Evolutionary conservation across 2,797 vertebrate genomes (phyloP), one percentile per base, ranked within the genome.

Genomic region (Antennarius maculatus): DNA sequence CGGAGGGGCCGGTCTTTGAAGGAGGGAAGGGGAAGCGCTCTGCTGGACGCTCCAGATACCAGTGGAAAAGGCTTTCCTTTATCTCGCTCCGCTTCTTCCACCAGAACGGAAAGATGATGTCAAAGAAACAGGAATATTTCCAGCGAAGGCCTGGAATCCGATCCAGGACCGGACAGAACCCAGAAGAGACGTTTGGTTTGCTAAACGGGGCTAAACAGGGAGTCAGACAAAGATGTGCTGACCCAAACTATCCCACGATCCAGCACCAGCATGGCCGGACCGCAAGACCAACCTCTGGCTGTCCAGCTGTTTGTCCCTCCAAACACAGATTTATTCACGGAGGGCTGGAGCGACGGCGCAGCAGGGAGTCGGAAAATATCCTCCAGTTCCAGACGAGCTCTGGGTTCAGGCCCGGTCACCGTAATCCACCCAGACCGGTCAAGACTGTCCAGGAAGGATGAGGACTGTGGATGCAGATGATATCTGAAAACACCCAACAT

Each of bases 171-270:
- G 66, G 50, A 63, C 55, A 11, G 59, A 52, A 67, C 12, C 0
- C 39, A 61, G 28, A 37, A 13, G 23, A 54, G 28, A 68, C 59
- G 29, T 9, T 61, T 8, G 7, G 34, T 8, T 23, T 54, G 13
- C 54, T 55, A 29, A 39, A 13, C 3, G 23, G 13, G 29, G 45
- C 53, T 1, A 23, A 29, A 47, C 1, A 10, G 0, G 3, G n/a
- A 54, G 50, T 17, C 46, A 12, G 66, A 73, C 69, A 34, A 82
- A 82, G 48, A 66, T 73, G 68, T 55, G 46, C 48, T 72, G 84
- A 82, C 74, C 74, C 55, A 0, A 74, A 88, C 78, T 89, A 85
- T 91, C 90, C 83, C 90, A 91, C 87, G 87, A 84, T 89, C 88
- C 83, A 74, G 63, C 53, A 68, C 76, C 74, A 88, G 88, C 88